phyloP scores from a whole-genome alignment of 2,113 vertebrate species.

The Oenanthe melanoleuca region DNA sequence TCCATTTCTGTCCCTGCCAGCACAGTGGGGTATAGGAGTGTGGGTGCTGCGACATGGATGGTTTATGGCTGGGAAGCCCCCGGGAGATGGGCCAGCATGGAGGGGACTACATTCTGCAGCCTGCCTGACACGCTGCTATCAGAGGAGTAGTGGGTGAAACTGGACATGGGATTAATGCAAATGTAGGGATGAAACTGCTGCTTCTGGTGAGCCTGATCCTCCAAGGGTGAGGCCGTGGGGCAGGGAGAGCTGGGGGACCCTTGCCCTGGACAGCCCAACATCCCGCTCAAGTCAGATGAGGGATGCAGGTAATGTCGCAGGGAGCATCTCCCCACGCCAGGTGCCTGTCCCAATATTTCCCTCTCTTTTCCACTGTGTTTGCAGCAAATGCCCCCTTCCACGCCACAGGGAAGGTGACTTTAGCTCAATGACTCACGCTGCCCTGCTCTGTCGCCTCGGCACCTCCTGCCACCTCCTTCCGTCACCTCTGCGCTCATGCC shows the following conservation, averaged over 20 bases:
- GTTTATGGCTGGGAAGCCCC: neutral
- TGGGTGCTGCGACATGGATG: fast-evolving
- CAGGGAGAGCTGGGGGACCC: neutral
- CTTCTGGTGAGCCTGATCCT: neutral
- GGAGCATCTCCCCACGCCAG: fast-evolving
- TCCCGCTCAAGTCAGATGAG: neutral
- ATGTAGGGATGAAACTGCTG: fast-evolving
- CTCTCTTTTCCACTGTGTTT: neutral
- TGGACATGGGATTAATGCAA: fast-evolving
- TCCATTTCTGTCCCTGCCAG: neutral
- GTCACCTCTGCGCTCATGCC: neutral
- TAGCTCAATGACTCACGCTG: neutral
- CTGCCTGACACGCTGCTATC: neutral
- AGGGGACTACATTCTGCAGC: neutral
- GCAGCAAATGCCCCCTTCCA: neutral
- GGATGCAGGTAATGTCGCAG: fast-evolving
- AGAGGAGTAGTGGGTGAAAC: neutral
- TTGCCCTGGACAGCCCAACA: neutral
- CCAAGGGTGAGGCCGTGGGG: neutral
- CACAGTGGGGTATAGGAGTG: fast-evolving
- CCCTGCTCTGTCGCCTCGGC: neutral
- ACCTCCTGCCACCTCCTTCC: neutral
- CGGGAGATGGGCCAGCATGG: fast-evolving
- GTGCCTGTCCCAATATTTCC: fast-evolving
- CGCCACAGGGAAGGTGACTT: neutral